phyloP scores from a whole-genome alignment of 1,140 invertebrate species.

The Brachionus asplanchnoidis region DNA sequence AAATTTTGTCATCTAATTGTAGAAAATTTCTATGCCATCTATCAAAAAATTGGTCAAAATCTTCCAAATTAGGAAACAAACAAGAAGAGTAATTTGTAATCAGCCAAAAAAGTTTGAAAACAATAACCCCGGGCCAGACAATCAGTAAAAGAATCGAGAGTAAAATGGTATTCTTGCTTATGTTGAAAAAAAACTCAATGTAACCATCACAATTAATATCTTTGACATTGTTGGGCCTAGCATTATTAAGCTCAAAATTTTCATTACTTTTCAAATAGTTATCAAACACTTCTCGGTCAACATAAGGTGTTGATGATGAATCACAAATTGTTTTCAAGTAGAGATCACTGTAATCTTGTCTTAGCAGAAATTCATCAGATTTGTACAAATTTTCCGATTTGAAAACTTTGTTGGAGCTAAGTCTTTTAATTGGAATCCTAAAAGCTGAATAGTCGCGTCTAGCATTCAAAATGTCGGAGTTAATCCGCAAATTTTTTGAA shows the following conservation, averaged over 20 bases:
- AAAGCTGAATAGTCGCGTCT: background rate
- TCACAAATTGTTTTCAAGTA: background rate
- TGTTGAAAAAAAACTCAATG: conserved; percentile 20
- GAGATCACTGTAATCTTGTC: background rate
- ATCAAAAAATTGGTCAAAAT: conserved; percentile 13
- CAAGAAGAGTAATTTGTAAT: background rate
- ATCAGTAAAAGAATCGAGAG: background rate
- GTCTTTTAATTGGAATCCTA: background rate
- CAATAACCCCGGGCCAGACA: background rate
- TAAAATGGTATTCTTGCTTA: conserved; percentile 16
- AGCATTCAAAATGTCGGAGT: background rate
- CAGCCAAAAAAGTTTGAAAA: conserved; percentile 9
- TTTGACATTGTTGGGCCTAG: background rate
- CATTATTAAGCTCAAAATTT: background rate
- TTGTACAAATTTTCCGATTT: background rate
- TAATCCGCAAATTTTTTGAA: background rate
- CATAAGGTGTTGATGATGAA: background rate
- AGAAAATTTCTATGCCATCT: background rate
- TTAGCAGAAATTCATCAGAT: background rate
- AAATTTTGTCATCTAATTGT: conserved; percentile 10
- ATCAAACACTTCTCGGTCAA: background rate
- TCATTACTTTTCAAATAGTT: background rate
- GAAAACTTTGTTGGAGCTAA: background rate
- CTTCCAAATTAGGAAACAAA: conserved; percentile 27
- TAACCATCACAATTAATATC: background rate